Conservation (phyloP, 1,140 invertebrate species). For the Zophobas atratus region DNA sequence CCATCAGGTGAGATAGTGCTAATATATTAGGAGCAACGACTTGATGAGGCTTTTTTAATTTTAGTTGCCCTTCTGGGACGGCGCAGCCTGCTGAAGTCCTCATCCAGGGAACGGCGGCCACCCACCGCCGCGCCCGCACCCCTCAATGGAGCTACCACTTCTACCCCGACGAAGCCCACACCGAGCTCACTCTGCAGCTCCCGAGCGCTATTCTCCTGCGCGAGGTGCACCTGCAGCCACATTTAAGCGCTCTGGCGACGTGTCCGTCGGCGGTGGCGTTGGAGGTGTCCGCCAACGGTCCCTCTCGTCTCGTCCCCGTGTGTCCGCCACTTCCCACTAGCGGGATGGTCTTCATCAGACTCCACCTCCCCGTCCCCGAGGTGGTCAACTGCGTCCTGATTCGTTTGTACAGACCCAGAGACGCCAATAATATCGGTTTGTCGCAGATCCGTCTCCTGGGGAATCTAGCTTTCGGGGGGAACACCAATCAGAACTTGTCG, state of each 20-base stretch:
- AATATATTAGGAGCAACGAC: not conserved
- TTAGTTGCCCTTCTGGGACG: slow-evolving; percentile 77
- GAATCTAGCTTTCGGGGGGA: slow-evolving; percentile 80
- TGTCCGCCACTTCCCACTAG: slow-evolving; percentile 84
- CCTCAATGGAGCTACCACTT: slow-evolving; percentile 95
- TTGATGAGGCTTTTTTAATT: slow-evolving; percentile 6
- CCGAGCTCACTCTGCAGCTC: slow-evolving; percentile 88
- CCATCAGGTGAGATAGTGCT: slow-evolving; percentile 50
- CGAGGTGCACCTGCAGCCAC: slow-evolving; percentile 91
- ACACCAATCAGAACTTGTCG: slow-evolving; percentile 67
- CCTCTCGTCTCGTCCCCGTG: slow-evolving; percentile 74
- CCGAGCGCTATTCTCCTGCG: slow-evolving; percentile 92
- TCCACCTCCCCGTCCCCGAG: slow-evolving; percentile 86
- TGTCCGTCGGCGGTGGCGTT: slow-evolving; percentile 92
- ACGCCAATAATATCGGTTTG: slow-evolving; percentile 89
- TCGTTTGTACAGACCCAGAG: slow-evolving; percentile 85
- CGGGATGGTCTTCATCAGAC: slow-evolving; percentile 88
- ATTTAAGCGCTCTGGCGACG: slow-evolving; percentile 86
- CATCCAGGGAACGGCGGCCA: slow-evolving; percentile 77
- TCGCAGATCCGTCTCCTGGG: slow-evolving; percentile 90
- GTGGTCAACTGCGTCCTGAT: slow-evolving; percentile 81
- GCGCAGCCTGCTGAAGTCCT: slow-evolving; percentile 91
- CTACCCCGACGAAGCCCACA: slow-evolving; percentile 90
- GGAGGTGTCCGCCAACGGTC: slow-evolving; percentile 79
- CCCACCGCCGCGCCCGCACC: slow-evolving; percentile 86